Conservation (phyloP, 2,888 invertebrate species). For the Agrenia bidenticulata region DNA sequence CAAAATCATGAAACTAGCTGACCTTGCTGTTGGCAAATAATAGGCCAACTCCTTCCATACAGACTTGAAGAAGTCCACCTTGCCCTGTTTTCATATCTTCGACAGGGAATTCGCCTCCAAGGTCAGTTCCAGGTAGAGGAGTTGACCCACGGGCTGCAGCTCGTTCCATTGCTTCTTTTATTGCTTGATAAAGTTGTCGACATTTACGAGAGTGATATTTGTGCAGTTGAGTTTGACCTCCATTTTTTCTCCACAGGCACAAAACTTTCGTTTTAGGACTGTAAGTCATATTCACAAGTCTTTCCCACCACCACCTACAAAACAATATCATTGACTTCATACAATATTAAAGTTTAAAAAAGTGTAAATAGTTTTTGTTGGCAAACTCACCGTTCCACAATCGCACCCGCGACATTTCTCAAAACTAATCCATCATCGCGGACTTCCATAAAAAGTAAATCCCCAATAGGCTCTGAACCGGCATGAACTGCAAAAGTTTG, state of each 20-base stretch:
- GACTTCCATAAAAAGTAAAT: slow-evolving; percentile 86
- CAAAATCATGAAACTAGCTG: slow-evolving; percentile 55
- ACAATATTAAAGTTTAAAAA: neutral
- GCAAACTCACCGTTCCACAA: slow-evolving; percentile 64
- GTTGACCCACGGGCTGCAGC: slow-evolving; percentile 72
- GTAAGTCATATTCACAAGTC: slow-evolving; percentile 98
- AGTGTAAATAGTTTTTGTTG: neutral
- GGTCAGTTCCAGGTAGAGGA: slow-evolving; percentile 72
- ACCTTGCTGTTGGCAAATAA: slow-evolving; percentile 99
- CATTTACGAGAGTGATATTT: slow-evolving; percentile 96
- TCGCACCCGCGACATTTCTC: slow-evolving; percentile 78
- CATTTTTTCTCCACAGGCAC: slow-evolving; percentile 94
- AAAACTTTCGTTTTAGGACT: slow-evolving; percentile 97
- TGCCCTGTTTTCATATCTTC: slow-evolving; percentile 96
- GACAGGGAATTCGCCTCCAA: slow-evolving; percentile 96
- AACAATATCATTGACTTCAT: neutral
- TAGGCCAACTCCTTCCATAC: slow-evolving; percentile 98
- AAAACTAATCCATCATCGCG: slow-evolving; percentile 92
- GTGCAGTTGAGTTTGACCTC: slow-evolving; percentile 90
- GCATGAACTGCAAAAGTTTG: slow-evolving; percentile 98
- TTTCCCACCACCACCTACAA: slow-evolving; percentile 95
- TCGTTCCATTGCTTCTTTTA: slow-evolving; percentile 97
- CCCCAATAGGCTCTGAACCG: slow-evolving; percentile 87
- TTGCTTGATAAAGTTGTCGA: slow-evolving; percentile 81
- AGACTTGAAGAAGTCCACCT: slow-evolving; percentile 95